Percentiles rank a stretch among this genome's conserved stretches.
Evolutionary conservation across 2,797 vertebrate species (phyloP).

Genomic region (Acropternis orthonyx): DNA sequence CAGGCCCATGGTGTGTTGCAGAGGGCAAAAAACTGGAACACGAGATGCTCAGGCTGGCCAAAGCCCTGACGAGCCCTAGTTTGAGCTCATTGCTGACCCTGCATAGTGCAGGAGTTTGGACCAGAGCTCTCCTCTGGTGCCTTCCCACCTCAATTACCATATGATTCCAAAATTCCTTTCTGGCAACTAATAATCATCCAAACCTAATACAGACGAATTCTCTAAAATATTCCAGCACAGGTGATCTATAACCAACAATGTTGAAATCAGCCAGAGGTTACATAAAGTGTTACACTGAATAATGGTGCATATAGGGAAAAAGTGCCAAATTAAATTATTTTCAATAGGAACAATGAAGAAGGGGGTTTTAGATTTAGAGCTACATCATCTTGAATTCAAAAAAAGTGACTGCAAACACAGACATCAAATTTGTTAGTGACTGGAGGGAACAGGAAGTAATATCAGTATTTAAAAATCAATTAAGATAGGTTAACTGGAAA

Average conservation of each 20-base stretch:
- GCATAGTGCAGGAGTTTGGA: neutral
- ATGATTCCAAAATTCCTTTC: neutral
- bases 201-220: neutral
- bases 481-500: neutral
- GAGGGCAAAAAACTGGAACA: neutral
- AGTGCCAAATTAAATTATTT: neutral
- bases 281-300: neutral
- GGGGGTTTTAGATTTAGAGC: neutral
- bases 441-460: neutral
- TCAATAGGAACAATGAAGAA: neutral
- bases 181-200: neutral
- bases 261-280: neutral
- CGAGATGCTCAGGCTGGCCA: neutral
- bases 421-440: neutral
- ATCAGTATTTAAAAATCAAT: neutral
- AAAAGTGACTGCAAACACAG: neutral
- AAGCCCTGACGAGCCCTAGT: neutral
- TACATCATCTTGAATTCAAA: neutral
- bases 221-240: neutral
- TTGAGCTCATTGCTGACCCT: neutral
- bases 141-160: neutral
- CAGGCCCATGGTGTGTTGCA: accelerated
- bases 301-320: neutral
- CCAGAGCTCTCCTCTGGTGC: neutral
- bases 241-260: neutral